Evolutionary conservation across 30 jellyfish, hydroid and myxozoan species (phyloP).

Genomic region (Cassiopea andromeda): DNA sequence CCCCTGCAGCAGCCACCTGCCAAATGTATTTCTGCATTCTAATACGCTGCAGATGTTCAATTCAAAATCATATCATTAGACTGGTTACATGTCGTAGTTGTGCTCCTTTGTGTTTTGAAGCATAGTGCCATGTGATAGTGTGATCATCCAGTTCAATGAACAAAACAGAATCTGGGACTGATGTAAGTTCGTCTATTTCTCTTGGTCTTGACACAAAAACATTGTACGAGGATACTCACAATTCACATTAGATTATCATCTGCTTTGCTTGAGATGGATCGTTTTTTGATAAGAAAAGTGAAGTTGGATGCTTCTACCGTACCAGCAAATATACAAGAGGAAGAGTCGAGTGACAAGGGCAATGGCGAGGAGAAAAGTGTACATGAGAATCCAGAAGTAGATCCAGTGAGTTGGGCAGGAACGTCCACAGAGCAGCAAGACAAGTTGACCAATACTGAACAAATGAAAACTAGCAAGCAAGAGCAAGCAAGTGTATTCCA

Average conservation of each 20-base stretch:
- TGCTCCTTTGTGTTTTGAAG: conserved; percentile 12
- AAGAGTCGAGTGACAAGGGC: conserved; percentile 12
- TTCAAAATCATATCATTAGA: background rate
- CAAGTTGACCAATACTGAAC: conserved; percentile 11
- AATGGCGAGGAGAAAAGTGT: conserved; percentile 15
- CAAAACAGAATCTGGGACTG: background rate
- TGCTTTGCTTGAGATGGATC: background rate
- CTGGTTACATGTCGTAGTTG: conserved; percentile 9
- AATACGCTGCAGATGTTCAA: background rate
- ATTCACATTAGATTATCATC: conserved; percentile 6
- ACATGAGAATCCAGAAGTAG: conserved; percentile 7
- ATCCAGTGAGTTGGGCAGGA: conserved; percentile 7
- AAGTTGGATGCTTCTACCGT: conserved; percentile 23
- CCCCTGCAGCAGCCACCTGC: background rate
- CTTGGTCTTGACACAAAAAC: background rate
- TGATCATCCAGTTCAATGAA: background rate
- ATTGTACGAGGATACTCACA: background rate
- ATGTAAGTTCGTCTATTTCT: background rate
- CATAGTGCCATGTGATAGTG: conserved; percentile 13
- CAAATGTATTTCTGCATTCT: background rate
- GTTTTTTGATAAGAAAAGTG: conserved; percentile 3
- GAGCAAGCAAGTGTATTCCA: conserved; percentile 14
- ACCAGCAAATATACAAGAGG: conserved; percentile 9
- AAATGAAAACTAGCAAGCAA: conserved; percentile 14
- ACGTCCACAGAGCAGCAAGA: background rate